A percentile compares a stretch with the other conserved stretches of the same genome.
phyloP scores from a whole-genome alignment of 2,888 invertebrate species.

The Patella pellucida region DNA sequence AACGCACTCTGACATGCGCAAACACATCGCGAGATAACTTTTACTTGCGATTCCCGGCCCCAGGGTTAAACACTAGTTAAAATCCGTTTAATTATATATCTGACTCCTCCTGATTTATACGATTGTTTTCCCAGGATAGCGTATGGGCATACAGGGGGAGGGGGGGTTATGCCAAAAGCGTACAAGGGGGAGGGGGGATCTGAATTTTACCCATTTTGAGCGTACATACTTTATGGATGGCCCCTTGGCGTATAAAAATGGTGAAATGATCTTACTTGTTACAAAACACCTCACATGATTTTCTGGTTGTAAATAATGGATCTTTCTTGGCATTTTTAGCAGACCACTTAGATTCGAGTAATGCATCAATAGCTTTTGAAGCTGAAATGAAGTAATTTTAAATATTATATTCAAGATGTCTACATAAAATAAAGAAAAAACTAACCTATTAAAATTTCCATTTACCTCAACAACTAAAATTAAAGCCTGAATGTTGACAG shows the following conservation, averaged over 20 bases:
- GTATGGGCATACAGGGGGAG: no score
- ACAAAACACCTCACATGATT: slow-evolving; percentile 84
- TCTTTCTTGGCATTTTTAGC: slow-evolving; percentile 79
- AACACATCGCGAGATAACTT: no score
- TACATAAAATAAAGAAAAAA: background rate
- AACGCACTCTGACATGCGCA: no score
- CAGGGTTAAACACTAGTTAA: no score
- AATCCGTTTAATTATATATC: no score
- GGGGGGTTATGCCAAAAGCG: no score
- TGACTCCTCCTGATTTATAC: no score
- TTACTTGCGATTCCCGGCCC: no score
- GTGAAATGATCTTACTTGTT: slow-evolving; percentile 73
- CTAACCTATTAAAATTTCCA: slow-evolving; percentile 1
- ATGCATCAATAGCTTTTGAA: slow-evolving; percentile 88
- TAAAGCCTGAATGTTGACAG: background rate
- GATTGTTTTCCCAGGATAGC: no score
- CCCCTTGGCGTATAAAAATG: background rate
- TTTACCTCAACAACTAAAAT: background rate
- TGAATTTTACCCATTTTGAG: no score
- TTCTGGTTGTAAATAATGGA: slow-evolving; percentile 84
- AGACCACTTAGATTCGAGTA: slow-evolving; percentile 91
- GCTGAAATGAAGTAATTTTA: slow-evolving; percentile 60
- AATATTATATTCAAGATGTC: background rate
- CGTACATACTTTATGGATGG: no score
- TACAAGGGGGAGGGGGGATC: no score